Evolutionary conservation across 2,888 invertebrate genomes (phyloP).

Genomic region (Papilio protenor): DNA sequence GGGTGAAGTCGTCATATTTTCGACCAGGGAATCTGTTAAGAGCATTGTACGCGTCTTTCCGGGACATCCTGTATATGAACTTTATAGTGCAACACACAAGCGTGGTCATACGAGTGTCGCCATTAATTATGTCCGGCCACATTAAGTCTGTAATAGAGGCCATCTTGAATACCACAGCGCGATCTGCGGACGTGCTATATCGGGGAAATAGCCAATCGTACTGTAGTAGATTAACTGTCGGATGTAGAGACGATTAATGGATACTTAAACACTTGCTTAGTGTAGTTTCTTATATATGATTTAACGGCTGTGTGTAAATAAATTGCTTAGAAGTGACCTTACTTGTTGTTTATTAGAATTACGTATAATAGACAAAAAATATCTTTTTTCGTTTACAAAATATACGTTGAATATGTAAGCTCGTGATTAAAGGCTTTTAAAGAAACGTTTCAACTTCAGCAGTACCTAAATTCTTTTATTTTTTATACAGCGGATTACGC

Average conservation of each 20-base stretch:
- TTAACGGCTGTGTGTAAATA: neutral
- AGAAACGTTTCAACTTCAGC: neutral
- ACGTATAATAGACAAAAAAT: neutral
- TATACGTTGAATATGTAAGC: neutral
- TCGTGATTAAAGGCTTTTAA: neutral
- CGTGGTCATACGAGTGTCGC: conserved; percentile 26
- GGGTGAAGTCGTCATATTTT: no score
- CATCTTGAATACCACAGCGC: conserved; percentile 30
- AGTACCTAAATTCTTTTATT: neutral
- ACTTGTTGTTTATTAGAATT: neutral
- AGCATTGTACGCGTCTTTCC: no score
- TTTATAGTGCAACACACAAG: conserved; percentile 1
- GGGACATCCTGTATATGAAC: neutral
- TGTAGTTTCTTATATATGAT: neutral
- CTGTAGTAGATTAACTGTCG: neutral
- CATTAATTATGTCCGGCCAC: conserved; percentile 37
- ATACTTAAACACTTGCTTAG: neutral
- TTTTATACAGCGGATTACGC: conserved; percentile 17
- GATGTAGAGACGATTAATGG: neutral
- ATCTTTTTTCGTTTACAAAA: neutral
- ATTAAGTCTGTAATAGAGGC: conserved; percentile 37
- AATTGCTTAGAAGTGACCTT: neutral
- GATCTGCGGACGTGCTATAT: conserved; percentile 9
- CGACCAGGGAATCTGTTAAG: no score
- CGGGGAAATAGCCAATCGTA: conserved; percentile 15